Percentiles rank a stretch among this genome's conserved stretches.
phyloP scores from a whole-genome alignment of 1,140 invertebrate genomes.

The Drosophila subobscura region DNA sequence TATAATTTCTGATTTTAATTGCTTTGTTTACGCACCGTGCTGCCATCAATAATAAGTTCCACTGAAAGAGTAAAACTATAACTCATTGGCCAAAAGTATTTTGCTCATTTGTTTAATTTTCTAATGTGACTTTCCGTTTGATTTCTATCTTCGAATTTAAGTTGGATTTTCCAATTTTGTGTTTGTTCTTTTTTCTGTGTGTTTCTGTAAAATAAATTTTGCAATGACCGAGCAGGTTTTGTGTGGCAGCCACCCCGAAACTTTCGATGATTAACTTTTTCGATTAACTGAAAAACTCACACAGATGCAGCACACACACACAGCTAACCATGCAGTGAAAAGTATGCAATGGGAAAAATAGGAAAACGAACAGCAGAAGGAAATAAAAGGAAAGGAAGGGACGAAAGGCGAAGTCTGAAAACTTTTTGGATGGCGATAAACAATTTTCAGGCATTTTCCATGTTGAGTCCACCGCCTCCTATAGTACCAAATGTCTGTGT shows the following conservation, averaged over 20 bases:
- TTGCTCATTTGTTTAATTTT: background rate
- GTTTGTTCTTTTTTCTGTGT: slow-evolving; percentile 4
- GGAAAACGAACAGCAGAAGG: slow-evolving; percentile 48
- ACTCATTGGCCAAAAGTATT: slow-evolving; percentile 17
- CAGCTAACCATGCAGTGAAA: slow-evolving; percentile 9
- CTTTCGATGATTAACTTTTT: slow-evolving; percentile 80
- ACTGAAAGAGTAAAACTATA: too few relatives aligned
- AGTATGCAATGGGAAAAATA: slow-evolving; percentile 61
- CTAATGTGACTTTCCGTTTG: slow-evolving; percentile 20
- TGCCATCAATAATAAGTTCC: too few relatives aligned
- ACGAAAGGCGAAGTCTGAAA: slow-evolving; percentile 50
- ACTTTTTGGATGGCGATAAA: slow-evolving; percentile 75
- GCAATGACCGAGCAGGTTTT: slow-evolving; percentile 62
- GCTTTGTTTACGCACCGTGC: too few relatives aligned
- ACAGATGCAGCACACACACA: slow-evolving; percentile 37
- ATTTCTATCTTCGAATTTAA: slow-evolving; percentile 24
- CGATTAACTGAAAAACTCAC: slow-evolving; percentile 75
- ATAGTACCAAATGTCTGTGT: background rate
- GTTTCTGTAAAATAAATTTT: slow-evolving; percentile 42
- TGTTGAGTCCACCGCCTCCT: slow-evolving; percentile 1
- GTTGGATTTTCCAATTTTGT: background rate
- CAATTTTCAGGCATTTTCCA: slow-evolving; percentile 65
- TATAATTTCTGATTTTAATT: too few relatives aligned
- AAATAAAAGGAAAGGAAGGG: slow-evolving; percentile 21
- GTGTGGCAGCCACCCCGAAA: slow-evolving; percentile 42